Evolutionary conservation across 2,113 vertebrate species (phyloP).

Genomic region (Notiomystis cincta): DNA sequence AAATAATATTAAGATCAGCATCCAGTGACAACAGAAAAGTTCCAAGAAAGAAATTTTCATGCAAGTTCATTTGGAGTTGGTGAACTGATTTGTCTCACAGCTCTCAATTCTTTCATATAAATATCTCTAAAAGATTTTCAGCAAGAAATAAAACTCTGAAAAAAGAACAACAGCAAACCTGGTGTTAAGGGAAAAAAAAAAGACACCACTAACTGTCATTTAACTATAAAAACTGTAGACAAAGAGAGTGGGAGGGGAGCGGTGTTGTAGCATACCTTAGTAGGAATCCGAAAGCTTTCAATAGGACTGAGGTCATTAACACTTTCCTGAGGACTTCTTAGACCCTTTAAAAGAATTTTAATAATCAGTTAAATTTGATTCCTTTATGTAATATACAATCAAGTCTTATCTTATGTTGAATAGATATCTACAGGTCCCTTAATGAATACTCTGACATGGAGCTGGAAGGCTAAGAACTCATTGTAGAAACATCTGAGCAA

Average conservation of each 20-base stretch:
- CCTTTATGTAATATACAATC: background rate
- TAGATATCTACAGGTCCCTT: background rate
- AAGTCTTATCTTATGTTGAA: background rate
- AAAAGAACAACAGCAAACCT: background rate
- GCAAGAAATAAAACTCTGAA: background rate
- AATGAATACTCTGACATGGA: background rate
- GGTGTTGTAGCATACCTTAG: slow-evolving; percentile 78
- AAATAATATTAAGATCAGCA: background rate
- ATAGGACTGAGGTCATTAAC: slow-evolving; percentile 90
- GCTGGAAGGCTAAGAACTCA: background rate
- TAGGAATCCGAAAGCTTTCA: slow-evolving; percentile 89
- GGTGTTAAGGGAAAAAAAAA: background rate
- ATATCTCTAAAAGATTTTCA: background rate
- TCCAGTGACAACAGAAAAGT: background rate
- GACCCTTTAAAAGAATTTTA: slow-evolving; percentile 75
- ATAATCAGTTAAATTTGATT: background rate
- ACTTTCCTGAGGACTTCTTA: slow-evolving; percentile 93
- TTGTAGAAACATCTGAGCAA: background rate
- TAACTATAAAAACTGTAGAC: background rate
- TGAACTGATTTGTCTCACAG: background rate
- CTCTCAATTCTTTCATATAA: background rate
- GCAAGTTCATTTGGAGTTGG: background rate
- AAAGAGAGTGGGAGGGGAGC: background rate
- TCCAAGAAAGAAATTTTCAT: background rate
- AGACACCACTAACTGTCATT: background rate